Conservation (phyloP, 2,797 vertebrate genomes). For the Sylvilagus floridanus region DNA sequence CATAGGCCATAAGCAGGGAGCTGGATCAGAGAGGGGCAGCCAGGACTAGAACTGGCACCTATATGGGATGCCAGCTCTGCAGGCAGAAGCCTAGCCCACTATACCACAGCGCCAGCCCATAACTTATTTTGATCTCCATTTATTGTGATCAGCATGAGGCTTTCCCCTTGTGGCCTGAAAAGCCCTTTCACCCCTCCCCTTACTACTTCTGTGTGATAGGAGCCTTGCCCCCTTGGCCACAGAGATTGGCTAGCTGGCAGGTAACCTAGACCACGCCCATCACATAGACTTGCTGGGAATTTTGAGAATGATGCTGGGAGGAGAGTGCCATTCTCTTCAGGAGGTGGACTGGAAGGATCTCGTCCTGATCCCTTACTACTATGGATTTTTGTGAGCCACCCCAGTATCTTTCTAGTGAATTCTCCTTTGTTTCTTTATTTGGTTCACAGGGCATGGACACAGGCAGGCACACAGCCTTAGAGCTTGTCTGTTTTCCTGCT, state of each 20-base stretch:
- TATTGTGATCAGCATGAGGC: not conserved
- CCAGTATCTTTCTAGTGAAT: not conserved
- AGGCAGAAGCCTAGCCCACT: no score
- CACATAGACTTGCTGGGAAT: not conserved
- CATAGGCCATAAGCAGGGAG: no score
- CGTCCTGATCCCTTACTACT: not conserved
- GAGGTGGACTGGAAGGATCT: not conserved
- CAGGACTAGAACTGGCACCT: no score
- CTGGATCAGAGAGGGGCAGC: no score
- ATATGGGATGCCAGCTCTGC: no score
- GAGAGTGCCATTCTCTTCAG: not conserved
- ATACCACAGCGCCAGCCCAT: no score
- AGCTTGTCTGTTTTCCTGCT: not conserved
- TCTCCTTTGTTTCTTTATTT: not conserved
- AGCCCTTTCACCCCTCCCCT: not conserved
- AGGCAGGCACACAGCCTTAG: not conserved
- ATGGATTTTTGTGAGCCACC: not conserved
- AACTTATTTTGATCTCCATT: not conserved
- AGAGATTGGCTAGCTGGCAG: not conserved
- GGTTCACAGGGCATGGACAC: not conserved
- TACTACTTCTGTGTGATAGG: not conserved
- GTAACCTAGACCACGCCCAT: not conserved
- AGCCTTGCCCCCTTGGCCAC: not conserved
- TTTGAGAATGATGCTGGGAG: constrained; percentile 22
- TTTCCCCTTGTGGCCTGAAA: not conserved